phyloP scores from a whole-genome alignment of 2,888 invertebrate genomes.

The Rutpela maculata region DNA sequence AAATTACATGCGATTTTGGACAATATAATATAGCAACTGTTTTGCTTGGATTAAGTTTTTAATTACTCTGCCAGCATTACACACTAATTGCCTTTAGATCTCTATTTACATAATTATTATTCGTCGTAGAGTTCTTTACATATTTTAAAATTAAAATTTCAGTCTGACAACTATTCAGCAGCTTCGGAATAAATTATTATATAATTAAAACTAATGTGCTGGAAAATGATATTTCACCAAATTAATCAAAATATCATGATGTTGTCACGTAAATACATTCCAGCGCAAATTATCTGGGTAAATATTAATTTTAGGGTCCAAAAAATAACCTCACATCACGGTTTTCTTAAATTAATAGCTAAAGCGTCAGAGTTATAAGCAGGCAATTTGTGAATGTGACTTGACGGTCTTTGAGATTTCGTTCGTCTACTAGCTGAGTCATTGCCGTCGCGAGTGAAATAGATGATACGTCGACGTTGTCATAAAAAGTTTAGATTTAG shows the following conservation, averaged over 20 bases:
- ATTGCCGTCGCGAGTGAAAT: constrained; percentile 7
- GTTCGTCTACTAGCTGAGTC: constrained; percentile 18
- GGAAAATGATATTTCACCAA: constrained; percentile 1
- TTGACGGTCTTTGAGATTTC: constrained; percentile 34
- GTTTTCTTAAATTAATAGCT: constrained; percentile 21
- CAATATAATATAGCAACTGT: too few species aligned
- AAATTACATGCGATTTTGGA: too few species aligned
- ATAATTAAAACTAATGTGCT: background rate
- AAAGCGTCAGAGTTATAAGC: constrained; percentile 29
- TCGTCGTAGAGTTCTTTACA: too few species aligned
- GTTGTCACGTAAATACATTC: constrained; percentile 3
- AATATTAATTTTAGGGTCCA: background rate
- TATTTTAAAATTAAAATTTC: background rate
- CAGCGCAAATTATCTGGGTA: background rate
- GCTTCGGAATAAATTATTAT: background rate
- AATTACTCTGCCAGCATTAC: too few species aligned
- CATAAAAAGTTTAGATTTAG: constrained; percentile 25
- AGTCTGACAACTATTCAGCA: background rate
- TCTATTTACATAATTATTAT: too few species aligned
- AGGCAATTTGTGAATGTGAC: constrained; percentile 36
- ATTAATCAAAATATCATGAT: constrained; percentile 1
- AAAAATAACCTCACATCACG: background rate
- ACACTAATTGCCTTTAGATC: too few species aligned
- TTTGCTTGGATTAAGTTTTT: too few species aligned
- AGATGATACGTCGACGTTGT: constrained; percentile 22